These are phyloP conservation scores for Carterocephalus palaemon DNA, from an alignment of 2,888 invertebrate species.

Conservation along the genomic window DNA sequence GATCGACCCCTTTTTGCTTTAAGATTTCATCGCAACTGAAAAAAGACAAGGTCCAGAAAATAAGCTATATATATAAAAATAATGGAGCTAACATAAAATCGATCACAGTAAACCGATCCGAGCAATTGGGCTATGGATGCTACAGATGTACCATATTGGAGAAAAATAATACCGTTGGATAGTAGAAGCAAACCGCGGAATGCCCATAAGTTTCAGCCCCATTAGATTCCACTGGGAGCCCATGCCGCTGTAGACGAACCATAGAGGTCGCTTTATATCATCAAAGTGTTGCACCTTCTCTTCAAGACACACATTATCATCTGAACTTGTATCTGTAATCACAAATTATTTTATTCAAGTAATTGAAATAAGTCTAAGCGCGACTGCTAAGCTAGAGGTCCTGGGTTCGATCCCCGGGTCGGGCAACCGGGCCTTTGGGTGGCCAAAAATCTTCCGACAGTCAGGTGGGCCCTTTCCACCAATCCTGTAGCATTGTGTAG, in stretches of 20 bases:
- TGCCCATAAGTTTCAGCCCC: constrained; percentile 76
- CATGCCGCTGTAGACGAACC: constrained; percentile 83
- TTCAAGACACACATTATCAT: neutral
- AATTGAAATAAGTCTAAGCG: too few species aligned
- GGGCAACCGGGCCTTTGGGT: too few species aligned
- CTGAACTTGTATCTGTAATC: constrained; percentile 2
- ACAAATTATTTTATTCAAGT: neutral
- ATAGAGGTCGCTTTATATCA: constrained; percentile 61
- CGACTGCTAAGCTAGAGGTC: too few species aligned
- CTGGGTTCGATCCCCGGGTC: too few species aligned
- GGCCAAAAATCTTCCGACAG: too few species aligned
- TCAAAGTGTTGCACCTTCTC: constrained; percentile 11
- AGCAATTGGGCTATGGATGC: too few species aligned
- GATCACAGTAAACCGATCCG: too few species aligned
- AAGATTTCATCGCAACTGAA: constrained; percentile 69
- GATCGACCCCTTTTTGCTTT: constrained; percentile 76
- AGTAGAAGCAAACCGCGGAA: constrained; percentile 71
- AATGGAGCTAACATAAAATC: too few species aligned
- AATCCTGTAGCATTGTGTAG: too few species aligned
- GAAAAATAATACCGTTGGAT: constrained; percentile 52
- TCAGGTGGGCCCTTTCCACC: too few species aligned
- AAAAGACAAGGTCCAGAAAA: neutral
- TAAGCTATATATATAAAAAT: neutral
- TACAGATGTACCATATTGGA: too few species aligned
- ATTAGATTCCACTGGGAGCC: constrained; percentile 82